These are phyloP conservation scores for Lacerta bilineata DNA, from an alignment of 2,797 vertebrate species.

Conservation along the genomic window DNA sequence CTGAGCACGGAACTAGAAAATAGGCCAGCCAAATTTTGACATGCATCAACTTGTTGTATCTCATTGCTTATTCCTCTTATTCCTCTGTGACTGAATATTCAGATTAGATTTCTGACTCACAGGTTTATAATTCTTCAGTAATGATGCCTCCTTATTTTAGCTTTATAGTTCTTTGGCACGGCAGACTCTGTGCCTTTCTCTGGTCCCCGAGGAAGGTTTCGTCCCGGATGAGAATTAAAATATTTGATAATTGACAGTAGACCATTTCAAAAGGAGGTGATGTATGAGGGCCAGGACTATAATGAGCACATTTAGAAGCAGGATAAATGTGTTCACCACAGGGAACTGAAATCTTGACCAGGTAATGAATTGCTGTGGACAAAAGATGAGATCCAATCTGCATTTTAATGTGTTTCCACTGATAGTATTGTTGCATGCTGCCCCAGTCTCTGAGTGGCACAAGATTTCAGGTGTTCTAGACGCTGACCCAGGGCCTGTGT, in stretches of 20 bases:
- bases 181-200: background rate
- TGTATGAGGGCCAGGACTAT: constrained; percentile 54
- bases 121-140: background rate
- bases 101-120: constrained; percentile 18
- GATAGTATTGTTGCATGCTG: background rate
- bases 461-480: too few species aligned
- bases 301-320: constrained; percentile 61
- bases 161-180: constrained; percentile 6
- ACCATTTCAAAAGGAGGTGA: constrained; percentile 43
- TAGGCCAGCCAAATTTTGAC: background rate
- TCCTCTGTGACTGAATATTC: background rate
- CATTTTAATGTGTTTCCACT: constrained; percentile 18
- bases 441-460: background rate
- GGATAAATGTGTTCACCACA: constrained; percentile 54
- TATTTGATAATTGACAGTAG: constrained; percentile 21
- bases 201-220: background rate
- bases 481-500: too few species aligned
- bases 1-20: background rate
- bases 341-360: constrained; percentile 53
- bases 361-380: constrained; percentile 56
- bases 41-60: background rate
- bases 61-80: background rate
- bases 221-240: constrained; percentile 35
- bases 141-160: background rate
- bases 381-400: constrained; percentile 38